Percentiles rank a stretch among this genome's conserved stretches.
These are phyloP conservation scores for Erpornis zantholeuca DNA, from an alignment of 2,113 vertebrate species.

Conservation along the genomic window DNA sequence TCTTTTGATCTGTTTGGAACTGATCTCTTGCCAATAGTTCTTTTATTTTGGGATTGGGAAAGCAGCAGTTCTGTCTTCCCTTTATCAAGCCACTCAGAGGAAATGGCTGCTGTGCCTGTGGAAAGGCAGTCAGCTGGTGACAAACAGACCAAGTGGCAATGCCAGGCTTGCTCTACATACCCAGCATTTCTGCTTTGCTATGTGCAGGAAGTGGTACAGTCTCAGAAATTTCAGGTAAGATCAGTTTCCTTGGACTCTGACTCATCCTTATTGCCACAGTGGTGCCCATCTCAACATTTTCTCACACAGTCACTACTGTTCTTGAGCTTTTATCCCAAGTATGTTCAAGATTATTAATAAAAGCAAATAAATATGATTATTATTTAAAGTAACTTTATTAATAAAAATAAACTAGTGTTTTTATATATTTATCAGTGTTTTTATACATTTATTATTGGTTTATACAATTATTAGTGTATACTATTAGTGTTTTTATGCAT, in stretches of 20 bases:
- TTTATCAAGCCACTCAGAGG: background rate
- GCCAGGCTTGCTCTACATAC: background rate
- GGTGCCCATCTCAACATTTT: background rate
- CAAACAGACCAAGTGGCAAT: background rate
- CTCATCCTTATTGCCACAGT: fast-evolving
- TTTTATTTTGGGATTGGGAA: background rate
- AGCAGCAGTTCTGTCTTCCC: background rate
- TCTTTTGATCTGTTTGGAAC: background rate
- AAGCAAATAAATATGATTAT: background rate
- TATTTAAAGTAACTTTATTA: background rate
- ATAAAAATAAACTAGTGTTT: too few species aligned
- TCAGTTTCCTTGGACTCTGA: background rate
- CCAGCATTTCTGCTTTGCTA: background rate
- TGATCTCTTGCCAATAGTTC: background rate
- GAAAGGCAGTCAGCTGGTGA: background rate
- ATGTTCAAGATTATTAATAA: background rate
- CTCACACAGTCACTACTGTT: background rate
- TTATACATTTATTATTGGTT: too few species aligned
- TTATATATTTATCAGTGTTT: too few species aligned
- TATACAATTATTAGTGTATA: too few species aligned
- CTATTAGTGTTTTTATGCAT: too few species aligned
- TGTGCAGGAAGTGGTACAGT: background rate
- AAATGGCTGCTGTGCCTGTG: background rate
- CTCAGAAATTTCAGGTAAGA: background rate
- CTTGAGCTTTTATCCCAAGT: background rate